Base-by-base conservation (phyloP, 2,113 vertebrate species). In the Sceloporus undulatus region DNA sequence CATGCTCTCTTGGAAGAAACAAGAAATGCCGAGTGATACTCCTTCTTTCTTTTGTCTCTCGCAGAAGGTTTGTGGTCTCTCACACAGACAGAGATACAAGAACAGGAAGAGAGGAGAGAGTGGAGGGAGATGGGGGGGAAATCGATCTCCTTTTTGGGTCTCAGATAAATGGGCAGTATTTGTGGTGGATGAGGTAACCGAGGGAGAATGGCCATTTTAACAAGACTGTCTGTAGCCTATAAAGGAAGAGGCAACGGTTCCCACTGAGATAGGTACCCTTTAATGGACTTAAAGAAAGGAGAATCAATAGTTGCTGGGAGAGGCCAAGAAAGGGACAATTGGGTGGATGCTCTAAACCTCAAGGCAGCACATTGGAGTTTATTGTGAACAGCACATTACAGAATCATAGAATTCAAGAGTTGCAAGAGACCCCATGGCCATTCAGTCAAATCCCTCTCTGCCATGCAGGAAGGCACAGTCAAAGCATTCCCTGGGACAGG, bases 101-200 rank as follows among this genome's bases (percentile, higher is more conserved):
- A 18, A 48, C 29, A 18, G 9, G 34, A 8, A 56, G n/a, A 56
- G 34, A 75, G 1, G 27, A 40, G 52, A 56, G 5, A 7, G 9
- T 1, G 19, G 52, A 3, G 62, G 52, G 54, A 71, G 16, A 2
- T 54, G 42, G 42, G 52, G 13, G 1, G 29, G 65, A 90, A 91
- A 38, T 25, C 77, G 48, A 65, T n/a, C n/a, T 87, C 68, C 40
- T 25, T 18, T 48, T 40, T 27, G 65, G 27, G 27, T 29, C 54
- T 71, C 79, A 0, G 2, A 52, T 34, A 77, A 80, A 76, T 0
- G 2, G 71, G 71, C 13, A 89, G 42, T 5, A 75, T 52, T 80
- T 75, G 54, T 10, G 27, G 27, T 0, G 0, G 75, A 48, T 1
- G 52, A 79, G 42, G 71, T 6, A 70, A 71, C 0, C 0, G 68